phyloP scores from a whole-genome alignment of 2,888 invertebrate genomes.

The Phengaris arion region DNA sequence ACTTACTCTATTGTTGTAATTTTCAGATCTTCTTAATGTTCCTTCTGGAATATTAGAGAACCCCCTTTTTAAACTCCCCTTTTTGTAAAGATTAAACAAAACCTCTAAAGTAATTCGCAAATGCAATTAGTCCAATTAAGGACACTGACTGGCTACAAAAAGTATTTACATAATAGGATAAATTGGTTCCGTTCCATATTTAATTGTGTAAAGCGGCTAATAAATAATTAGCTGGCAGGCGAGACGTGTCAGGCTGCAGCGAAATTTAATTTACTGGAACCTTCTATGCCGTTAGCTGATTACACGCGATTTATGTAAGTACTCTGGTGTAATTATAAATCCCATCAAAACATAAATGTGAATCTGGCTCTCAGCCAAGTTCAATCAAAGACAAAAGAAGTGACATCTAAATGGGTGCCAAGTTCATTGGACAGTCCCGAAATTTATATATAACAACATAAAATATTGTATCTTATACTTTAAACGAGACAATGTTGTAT shows the following conservation, averaged over 20 bases:
- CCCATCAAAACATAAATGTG: too few relatives aligned
- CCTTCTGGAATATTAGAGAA: too few relatives aligned
- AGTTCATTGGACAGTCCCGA: too few relatives aligned
- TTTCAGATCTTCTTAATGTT: too few relatives aligned
- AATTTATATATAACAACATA: too few relatives aligned
- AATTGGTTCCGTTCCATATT: slow-evolving; percentile 7
- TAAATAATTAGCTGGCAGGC: slow-evolving; percentile 35
- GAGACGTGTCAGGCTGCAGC: slow-evolving; percentile 9
- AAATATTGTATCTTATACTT: too few relatives aligned
- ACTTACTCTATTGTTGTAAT: too few relatives aligned
- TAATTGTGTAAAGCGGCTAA: slow-evolving; percentile 32
- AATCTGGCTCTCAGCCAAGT: too few relatives aligned
- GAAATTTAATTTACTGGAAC: slow-evolving; percentile 18
- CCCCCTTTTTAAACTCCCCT: too few relatives aligned
- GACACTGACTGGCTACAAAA: background rate
- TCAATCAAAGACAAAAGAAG: too few relatives aligned
- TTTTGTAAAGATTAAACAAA: background rate
- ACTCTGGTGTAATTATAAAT: background rate
- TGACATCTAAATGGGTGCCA: too few relatives aligned
- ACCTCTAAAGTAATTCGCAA: background rate
- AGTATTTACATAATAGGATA: slow-evolving; percentile 7
- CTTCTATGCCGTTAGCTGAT: background rate
- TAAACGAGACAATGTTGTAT: too few relatives aligned
- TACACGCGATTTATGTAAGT: background rate
- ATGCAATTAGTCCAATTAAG: background rate